Conservation (phyloP, 2,113 vertebrate genomes). For the Athene noctua region DNA sequence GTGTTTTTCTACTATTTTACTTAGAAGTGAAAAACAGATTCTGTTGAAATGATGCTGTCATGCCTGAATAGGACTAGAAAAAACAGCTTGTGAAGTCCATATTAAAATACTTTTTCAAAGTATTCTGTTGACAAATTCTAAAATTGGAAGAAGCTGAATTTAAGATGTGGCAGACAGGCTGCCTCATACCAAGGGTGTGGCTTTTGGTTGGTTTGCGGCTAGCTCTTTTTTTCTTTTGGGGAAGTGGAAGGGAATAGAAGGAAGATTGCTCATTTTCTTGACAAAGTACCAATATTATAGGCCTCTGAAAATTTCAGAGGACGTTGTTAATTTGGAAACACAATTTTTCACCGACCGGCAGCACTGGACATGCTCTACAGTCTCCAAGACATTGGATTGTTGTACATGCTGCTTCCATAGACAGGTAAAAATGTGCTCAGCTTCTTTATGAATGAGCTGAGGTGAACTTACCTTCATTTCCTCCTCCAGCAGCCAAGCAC, state of each 20-base stretch:
- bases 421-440: background rate
- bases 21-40: background rate
- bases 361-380: background rate
- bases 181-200: conserved; percentile 56
- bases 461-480: background rate
- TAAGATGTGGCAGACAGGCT: conserved; percentile 11
- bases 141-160: conserved; percentile 40
- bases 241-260: conserved; percentile 39
- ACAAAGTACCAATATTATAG: conserved; percentile 52
- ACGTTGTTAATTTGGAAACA: conserved; percentile 2
- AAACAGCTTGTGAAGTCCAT: background rate
- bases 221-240: conserved; percentile 15
- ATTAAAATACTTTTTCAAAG: conserved; percentile 1
- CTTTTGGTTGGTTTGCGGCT: background rate
- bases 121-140: conserved; percentile 33
- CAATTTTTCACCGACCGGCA: background rate
- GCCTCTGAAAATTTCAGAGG: conserved; percentile 41
- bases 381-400: background rate
- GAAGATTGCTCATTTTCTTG: conserved; percentile 60
- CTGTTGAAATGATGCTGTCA: background rate
- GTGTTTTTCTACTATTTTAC: background rate
- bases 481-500: background rate
- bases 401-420: background rate
- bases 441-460: background rate
- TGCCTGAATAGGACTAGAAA: background rate